These are phyloP conservation scores for Gymnodraco acuticeps DNA, from an alignment of 2,797 vertebrate genomes.

Conservation along the genomic window DNA sequence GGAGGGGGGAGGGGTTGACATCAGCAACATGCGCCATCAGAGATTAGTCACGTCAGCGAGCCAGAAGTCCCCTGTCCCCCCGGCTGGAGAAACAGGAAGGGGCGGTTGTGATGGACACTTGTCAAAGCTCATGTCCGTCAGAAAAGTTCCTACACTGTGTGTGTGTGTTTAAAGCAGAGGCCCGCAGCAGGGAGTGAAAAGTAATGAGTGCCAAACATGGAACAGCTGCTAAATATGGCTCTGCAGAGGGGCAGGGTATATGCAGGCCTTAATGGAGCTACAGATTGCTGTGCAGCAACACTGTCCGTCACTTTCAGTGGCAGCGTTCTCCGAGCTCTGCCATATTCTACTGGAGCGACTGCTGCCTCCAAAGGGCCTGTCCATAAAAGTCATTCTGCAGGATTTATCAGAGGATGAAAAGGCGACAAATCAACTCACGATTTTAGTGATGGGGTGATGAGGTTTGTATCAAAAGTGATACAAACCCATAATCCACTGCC, in stretches of 20 bases:
- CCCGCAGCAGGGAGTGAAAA: constrained; percentile 43
- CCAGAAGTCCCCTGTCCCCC: constrained; percentile 50
- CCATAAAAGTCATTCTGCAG: constrained; percentile 20
- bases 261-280: constrained; percentile 31
- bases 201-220: constrained; percentile 52
- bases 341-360: constrained; percentile 19
- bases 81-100: constrained; percentile 34
- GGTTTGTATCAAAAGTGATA: constrained; percentile 3
- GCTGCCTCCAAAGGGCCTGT: constrained; percentile 27
- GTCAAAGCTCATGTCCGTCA: constrained; percentile 69
- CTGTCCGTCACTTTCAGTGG: constrained; percentile 31
- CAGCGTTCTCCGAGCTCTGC: constrained; percentile 26
- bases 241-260: constrained; percentile 39
- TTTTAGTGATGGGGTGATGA: neutral
- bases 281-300: constrained; percentile 45
- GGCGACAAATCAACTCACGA: constrained; percentile 13
- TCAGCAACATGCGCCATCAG: constrained; percentile 55
- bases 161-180: constrained; percentile 56
- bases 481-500: constrained; percentile 25
- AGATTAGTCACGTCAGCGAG: constrained; percentile 61
- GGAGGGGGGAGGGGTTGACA: constrained; percentile 44
- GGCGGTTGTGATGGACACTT: constrained; percentile 72
- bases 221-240: constrained; percentile 74
- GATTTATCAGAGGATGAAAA: constrained; percentile 37
- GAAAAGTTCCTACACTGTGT: constrained; percentile 16